Conservation (phyloP, 2,113 vertebrate species). For the Orthochromis malagaraziensis region DNA sequence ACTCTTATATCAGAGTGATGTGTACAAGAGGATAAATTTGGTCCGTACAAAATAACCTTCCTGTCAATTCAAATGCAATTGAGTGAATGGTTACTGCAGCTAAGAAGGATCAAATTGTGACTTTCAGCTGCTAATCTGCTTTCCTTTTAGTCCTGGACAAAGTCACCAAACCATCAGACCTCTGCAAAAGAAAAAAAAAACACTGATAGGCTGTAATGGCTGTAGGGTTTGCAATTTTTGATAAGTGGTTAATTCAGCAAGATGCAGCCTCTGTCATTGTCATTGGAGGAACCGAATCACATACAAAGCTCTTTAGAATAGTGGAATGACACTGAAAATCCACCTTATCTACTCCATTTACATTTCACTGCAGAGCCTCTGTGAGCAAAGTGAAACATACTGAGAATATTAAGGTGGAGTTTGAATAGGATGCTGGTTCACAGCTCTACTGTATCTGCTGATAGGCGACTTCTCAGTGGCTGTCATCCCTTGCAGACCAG, state of each 20-base stretch:
- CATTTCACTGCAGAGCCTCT: constrained; percentile 48
- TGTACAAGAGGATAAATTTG: background rate
- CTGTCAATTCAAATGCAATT: constrained; percentile 4
- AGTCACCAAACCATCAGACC: constrained; percentile 24
- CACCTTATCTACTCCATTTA: constrained; percentile 61
- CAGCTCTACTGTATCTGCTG: constrained; percentile 35
- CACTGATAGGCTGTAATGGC: constrained; percentile 27
- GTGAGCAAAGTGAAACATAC: constrained; percentile 14
- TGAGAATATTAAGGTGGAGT: constrained; percentile 54
- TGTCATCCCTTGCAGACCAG: background rate
- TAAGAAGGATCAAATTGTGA: constrained; percentile 3
- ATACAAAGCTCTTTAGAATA: constrained; percentile 53
- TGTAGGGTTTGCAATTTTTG: constrained; percentile 33
- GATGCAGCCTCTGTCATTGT: constrained; percentile 32
- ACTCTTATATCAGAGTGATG: background rate
- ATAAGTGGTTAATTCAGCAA: constrained; percentile 45
- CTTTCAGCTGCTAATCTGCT: constrained; percentile 34
- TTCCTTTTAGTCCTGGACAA: constrained; percentile 20
- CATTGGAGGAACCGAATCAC: constrained; percentile 25
- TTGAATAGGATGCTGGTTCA: constrained; percentile 21
- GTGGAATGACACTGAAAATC: constrained; percentile 56
- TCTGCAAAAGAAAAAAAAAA: background rate
- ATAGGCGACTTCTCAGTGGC: background rate
- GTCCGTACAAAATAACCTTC: background rate
- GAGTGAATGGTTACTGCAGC: background rate